Percentiles rank a stretch among this genome's conserved stretches.
Conservation (phyloP, 1,140 invertebrate genomes). For the Aphis craccivora region DNA sequence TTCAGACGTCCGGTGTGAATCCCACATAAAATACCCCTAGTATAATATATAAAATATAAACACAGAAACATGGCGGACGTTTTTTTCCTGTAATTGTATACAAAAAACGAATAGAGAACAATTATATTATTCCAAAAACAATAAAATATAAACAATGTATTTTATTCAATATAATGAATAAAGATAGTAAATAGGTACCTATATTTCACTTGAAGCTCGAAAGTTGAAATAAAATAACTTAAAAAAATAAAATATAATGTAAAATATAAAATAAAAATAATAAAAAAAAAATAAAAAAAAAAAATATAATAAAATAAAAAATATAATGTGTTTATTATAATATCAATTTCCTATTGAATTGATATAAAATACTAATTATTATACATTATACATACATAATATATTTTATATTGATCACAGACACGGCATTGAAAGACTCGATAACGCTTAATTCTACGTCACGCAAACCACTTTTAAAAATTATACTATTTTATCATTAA, state of each 20-base stretch:
- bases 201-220: neutral
- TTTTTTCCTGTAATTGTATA: neutral
- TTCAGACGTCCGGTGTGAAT: conserved; percentile 32
- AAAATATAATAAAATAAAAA: too few species aligned
- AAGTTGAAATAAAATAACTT: neutral
- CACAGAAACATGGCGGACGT: neutral
- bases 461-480: neutral
- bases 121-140: neutral
- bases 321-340: neutral
- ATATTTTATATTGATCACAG: neutral
- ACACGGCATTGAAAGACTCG: neutral
- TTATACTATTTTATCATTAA: neutral
- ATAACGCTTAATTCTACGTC: neutral
- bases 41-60: neutral
- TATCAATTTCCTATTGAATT: neutral
- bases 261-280: too few species aligned
- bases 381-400: neutral
- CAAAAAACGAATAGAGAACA: neutral
- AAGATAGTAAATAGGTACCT: neutral
- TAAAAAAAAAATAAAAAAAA: too few species aligned
- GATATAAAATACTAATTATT: neutral
- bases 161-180: neutral
- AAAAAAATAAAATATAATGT: neutral
- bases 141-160: neutral
- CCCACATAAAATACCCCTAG: neutral